A percentile compares a stretch with the other conserved stretches of the same genome.
Evolutionary conservation across 2,113 vertebrate genomes (phyloP).

Genomic region (Polypterus bichir): DNA sequence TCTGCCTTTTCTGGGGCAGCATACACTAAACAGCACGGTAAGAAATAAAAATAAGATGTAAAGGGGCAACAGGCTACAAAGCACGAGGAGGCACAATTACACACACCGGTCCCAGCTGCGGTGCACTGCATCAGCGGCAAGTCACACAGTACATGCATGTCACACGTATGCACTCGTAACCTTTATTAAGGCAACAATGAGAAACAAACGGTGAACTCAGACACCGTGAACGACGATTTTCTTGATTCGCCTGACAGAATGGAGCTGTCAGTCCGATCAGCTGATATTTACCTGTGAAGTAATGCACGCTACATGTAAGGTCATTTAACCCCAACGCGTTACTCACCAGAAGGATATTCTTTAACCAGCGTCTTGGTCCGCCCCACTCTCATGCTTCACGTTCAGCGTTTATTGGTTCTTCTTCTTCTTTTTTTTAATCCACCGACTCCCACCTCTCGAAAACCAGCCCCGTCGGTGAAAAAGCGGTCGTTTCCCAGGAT

Average conservation of each 20-base stretch:
- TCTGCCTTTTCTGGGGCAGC: too few species aligned
- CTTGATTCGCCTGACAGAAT: neutral
- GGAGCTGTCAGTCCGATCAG: conserved; percentile 17
- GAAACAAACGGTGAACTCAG: too few species aligned
- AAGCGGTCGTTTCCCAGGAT: conserved; percentile 1
- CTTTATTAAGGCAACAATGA: too few species aligned
- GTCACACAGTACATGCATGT: conserved; percentile 22
- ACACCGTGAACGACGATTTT: too few species aligned
- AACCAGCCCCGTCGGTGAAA: conserved; percentile 5
- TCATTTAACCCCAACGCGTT: conserved; percentile 40
- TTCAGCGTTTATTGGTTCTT: neutral
- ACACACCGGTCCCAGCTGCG: conserved; percentile 17
- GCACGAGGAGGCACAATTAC: neutral
- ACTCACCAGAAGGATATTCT: conserved; percentile 46
- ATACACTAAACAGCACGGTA: too few species aligned
- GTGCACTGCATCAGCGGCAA: conserved; percentile 29
- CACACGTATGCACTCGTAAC: conserved; percentile 5
- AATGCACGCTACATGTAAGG: conserved; percentile 41
- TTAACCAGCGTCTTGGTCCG: conserved; percentile 32
- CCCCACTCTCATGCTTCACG: conserved; percentile 36
- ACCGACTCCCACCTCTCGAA: neutral
- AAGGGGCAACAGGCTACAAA: conserved; percentile 31
- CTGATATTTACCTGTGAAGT: conserved; percentile 40
- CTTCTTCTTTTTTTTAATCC: too few species aligned
- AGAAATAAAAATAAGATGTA: conserved; percentile 15